A percentile compares a stretch with the other conserved stretches of the same genome.
Evolutionary conservation across 53 echinoderm and acorn worm genomes (phyloP).

Genomic region (Paracentrotus lividus): DNA sequence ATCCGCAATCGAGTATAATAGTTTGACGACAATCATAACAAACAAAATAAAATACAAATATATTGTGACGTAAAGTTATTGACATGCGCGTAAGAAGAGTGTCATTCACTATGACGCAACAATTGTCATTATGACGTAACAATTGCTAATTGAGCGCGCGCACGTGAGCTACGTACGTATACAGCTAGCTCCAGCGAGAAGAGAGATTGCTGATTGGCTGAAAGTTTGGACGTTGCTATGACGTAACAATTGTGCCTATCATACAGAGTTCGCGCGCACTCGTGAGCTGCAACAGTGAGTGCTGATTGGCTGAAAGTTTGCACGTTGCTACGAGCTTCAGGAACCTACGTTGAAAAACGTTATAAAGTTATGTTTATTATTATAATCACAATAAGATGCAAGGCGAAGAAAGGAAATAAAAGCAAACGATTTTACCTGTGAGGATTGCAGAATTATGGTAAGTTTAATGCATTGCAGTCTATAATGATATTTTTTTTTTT

Average conservation of each 20-base stretch:
- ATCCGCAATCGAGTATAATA: no score
- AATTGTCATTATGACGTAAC: neutral
- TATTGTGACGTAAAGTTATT: no score
- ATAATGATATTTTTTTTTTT: no score
- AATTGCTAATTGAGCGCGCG: neutral
- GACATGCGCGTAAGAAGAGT: no score
- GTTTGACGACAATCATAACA: no score
- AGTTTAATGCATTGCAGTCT: neutral
- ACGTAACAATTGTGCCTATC: neutral
- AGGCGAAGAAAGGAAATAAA: neutral
- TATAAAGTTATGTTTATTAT: neutral
- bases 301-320: conserved; percentile 7
- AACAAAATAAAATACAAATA: no score
- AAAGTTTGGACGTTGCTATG: no score
- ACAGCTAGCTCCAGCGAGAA: no score
- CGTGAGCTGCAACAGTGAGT: neutral
- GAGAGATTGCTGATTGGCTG: no score
- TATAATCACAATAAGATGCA: neutral
- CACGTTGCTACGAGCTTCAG: neutral
- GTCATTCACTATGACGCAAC: neutral
- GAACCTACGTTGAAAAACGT: neutral
- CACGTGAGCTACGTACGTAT: neutral
- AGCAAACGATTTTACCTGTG: neutral
- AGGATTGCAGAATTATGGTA: neutral
- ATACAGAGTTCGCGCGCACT: no score